Evolutionary conservation across 1,140 invertebrate species (phyloP).

Genomic region (Piezodorus guildinii): DNA sequence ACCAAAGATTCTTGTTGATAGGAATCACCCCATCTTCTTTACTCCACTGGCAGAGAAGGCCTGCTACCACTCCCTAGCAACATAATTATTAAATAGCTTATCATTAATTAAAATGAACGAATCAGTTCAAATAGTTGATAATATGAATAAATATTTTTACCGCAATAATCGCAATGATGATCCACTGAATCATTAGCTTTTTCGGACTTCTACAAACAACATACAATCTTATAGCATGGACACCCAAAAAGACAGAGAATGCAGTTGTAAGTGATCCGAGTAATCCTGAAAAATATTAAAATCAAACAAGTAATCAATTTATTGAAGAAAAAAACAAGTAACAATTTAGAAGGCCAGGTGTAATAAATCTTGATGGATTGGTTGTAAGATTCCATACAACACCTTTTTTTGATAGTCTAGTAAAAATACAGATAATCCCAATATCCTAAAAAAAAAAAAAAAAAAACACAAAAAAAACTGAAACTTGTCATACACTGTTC

Average conservation of each 20-base stretch:
- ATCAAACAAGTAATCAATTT: constrained; percentile 8
- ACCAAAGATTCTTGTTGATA: constrained; percentile 84
- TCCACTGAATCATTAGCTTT: not conserved
- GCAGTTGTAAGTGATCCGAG: constrained; percentile 46
- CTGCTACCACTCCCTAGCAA: constrained; percentile 49
- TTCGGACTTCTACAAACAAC: not conserved
- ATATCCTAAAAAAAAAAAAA: too few relatives aligned
- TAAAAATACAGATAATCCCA: too few relatives aligned
- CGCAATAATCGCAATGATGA: not conserved
- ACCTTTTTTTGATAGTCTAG: too few relatives aligned
- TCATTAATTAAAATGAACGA: constrained; percentile 29
- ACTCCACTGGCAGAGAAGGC: constrained; percentile 58
- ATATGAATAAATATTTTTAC: constrained; percentile 34
- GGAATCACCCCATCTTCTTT: constrained; percentile 70
- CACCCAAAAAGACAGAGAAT: constrained; percentile 67
- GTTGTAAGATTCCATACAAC: too few relatives aligned
- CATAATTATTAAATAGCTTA: not conserved
- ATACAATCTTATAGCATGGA: constrained; percentile 31
- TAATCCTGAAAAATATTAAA: constrained; percentile 31
- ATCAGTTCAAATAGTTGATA: constrained; percentile 55
- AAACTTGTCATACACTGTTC: too few relatives aligned
- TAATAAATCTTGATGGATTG: too few relatives aligned
- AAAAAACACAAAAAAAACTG: too few relatives aligned
- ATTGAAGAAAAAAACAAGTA: too few relatives aligned
- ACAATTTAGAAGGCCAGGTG: too few relatives aligned